Base-by-base conservation (phyloP, 2,888 invertebrate species). In the Spisula solida region DNA sequence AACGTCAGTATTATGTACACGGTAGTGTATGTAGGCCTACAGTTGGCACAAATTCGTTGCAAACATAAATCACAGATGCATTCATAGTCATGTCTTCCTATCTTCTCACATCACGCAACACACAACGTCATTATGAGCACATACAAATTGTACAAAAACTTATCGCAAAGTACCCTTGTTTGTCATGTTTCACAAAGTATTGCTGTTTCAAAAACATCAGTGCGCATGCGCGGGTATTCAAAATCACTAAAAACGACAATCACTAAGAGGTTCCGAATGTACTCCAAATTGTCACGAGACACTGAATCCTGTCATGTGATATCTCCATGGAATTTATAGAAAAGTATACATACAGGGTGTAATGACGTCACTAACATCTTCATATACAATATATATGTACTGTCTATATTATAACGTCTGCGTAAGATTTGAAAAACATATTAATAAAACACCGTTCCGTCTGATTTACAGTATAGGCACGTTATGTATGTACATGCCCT, bases 231-330 rank as follows among this genome's bases (percentile, higher is more conserved):
- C 18, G 5, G 6, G 0, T 56, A 6, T 56, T 20, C 1, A 56
- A n/a, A 56, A 56, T 56, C 56, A n/a, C 20, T 41, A 2, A 5
- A 41, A 41, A 41, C 41, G 60, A 0, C n/a, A 66, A 0, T 66
- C 56, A n/a, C 60, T 8, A 66, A 10, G 5, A 10, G 8, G 60
- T 66, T 66, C 60, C 60, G n/a, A 66, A 66, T 25, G 25, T 66
- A 10, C 25, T 60, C 25, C n/a, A 66, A 66, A 66, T 10, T 25
- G 60, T 66, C 60, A 6, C n/a, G 60, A 66, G 60, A 66, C 60
- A 66, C 60, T 66, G 60, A 66, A 66, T 25, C 25, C n/a, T 66
- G 60, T 66, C 60, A 66, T 66, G 60, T 66, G 25, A 66, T 66
- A 25, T 66, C 25, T n/a, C 10, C 25, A 66, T 66, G 60, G 60